phyloP scores from a whole-genome alignment of 2,888 invertebrate species.

The Mythimna impura region DNA sequence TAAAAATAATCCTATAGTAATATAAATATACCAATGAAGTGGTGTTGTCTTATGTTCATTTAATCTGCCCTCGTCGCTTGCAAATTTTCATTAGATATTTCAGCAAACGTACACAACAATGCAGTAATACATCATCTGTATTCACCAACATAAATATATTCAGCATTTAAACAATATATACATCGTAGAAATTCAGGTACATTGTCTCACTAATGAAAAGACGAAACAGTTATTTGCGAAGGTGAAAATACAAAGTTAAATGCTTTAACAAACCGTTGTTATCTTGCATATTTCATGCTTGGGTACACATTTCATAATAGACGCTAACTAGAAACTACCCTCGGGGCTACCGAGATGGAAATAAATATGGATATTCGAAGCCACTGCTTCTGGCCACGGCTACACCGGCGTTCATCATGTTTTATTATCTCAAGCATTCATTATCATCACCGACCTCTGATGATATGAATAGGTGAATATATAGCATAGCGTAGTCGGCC shows the following conservation, averaged over 20 bases:
- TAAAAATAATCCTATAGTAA: too few relatives aligned
- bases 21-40: too few relatives aligned
- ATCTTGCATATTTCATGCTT: slow-evolving; percentile 46
- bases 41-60: too few relatives aligned
- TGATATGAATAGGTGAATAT: too few relatives aligned
- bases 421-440: not conserved
- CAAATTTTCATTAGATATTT: too few relatives aligned
- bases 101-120: not conserved
- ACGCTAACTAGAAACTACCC: slow-evolving; percentile 10
- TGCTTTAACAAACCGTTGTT: slow-evolving; percentile 36
- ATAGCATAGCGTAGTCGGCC: too few relatives aligned
- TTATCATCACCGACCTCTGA: not conserved
- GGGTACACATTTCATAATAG: slow-evolving; percentile 23
- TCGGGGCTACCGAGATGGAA: slow-evolving; percentile 8
- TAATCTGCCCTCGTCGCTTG: too few relatives aligned
- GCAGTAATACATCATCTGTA: slow-evolving; percentile 1
- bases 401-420: not conserved
- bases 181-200: slow-evolving; percentile 14
- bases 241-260: slow-evolving; percentile 41
- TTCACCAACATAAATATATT: slow-evolving; percentile 9
- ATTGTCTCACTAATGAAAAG: slow-evolving; percentile 36
- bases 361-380: not conserved
- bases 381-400: not conserved
- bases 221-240: slow-evolving; percentile 37
- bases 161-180: slow-evolving; percentile 9